Evolutionary conservation across 2,797 vertebrate species (phyloP).

Genomic region (Sebastolobus alascanus): DNA sequence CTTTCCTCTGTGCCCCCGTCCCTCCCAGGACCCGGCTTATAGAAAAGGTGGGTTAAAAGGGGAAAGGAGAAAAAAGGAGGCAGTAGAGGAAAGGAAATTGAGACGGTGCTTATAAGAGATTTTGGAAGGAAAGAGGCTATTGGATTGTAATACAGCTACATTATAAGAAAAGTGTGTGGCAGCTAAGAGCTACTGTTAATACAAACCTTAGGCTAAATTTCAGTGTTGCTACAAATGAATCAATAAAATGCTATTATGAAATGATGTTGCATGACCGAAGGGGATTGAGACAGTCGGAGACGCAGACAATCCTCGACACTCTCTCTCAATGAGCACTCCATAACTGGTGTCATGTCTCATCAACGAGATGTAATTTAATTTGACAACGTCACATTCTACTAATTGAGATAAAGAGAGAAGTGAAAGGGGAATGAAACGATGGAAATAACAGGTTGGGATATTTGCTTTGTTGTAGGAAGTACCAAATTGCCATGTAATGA

Average conservation of each 20-base stretch:
- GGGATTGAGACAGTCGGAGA: constrained; percentile 27
- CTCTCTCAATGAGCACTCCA: constrained; percentile 38
- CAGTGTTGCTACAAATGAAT: constrained; percentile 38
- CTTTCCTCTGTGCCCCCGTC: constrained; percentile 15
- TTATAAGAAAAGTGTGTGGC: constrained; percentile 20
- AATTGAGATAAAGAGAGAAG: constrained; percentile 57
- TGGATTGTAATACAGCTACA: constrained; percentile 19
- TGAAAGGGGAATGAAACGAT: constrained; percentile 20
- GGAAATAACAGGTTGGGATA: constrained; percentile 34
- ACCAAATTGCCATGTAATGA: constrained; percentile 35
- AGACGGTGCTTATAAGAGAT: constrained; percentile 25
- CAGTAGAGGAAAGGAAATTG: constrained; percentile 12
- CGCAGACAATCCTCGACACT: constrained; percentile 24
- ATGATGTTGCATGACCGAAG: constrained; percentile 35
- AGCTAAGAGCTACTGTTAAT: constrained; percentile 26
- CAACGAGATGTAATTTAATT: constrained; percentile 59
- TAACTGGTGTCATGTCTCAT: constrained; percentile 58
- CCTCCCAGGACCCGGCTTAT: constrained; percentile 26
- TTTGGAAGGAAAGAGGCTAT: constrained; percentile 16
- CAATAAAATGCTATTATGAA: constrained; percentile 38
- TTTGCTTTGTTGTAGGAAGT: constrained; percentile 40
- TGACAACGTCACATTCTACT: constrained; percentile 63
- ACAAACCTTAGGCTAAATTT: constrained; percentile 35
- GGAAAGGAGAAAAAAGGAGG: background rate
- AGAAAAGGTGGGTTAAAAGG: constrained; percentile 52